Percentiles rank a stretch among this genome's conserved stretches.
Conservation (phyloP, 2,797 vertebrate species). For the Rhabdomys pumilio region DNA sequence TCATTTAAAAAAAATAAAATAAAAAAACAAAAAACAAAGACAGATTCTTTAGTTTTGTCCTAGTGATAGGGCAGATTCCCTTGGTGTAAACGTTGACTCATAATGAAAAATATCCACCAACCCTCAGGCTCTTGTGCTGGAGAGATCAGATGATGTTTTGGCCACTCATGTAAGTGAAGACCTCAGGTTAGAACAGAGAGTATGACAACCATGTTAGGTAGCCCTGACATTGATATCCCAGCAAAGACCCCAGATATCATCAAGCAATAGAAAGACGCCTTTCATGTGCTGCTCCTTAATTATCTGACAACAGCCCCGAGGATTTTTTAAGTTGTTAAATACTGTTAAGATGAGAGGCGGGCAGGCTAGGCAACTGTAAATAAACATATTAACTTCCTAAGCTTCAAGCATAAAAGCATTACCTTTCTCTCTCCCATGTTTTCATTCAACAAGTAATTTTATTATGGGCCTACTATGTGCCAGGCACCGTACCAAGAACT, state of each 20-base stretch:
- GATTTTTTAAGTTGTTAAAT: constrained; percentile 31
- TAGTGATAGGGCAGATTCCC: not conserved
- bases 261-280: not conserved
- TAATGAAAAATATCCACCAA: not conserved
- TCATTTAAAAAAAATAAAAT: not conserved
- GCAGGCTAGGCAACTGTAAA: not conserved
- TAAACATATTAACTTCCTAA: constrained; percentile 11
- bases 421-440: constrained; percentile 8
- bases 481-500: not conserved
- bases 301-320: constrained; percentile 3
- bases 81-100: not conserved
- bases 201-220: not conserved
- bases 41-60: not conserved
- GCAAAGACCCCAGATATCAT: not conserved
- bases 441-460: constrained; percentile 71
- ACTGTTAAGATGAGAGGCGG: not conserved
- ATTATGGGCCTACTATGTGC: constrained; percentile 57
- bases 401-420: constrained; percentile 38
- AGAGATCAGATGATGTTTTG: not conserved
- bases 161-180: not conserved
- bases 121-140: not conserved
- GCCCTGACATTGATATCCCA: not conserved
- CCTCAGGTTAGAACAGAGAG: not conserved
- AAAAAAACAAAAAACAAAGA: not conserved
- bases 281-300: constrained; percentile 30